These are phyloP conservation scores for Fringilla coelebs DNA, from an alignment of 2,797 vertebrate genomes.

Conservation along the genomic window DNA sequence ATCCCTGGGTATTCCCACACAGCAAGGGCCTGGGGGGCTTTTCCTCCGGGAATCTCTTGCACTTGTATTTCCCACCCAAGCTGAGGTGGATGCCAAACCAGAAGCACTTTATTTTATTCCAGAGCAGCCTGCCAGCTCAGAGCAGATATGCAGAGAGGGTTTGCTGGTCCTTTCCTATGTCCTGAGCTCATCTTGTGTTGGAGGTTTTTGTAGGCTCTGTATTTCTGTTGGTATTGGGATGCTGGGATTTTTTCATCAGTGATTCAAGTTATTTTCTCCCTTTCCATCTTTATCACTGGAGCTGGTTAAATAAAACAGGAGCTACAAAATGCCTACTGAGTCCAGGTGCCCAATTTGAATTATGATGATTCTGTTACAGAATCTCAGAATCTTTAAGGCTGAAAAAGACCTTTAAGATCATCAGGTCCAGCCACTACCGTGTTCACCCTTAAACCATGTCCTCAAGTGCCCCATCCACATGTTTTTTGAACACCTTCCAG, in stretches of 20 bases:
- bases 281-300: not conserved
- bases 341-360: not conserved
- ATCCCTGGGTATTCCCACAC: not conserved
- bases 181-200: not conserved
- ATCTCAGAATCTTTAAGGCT: not conserved
- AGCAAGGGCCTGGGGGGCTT: not conserved
- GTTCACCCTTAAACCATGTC: not conserved
- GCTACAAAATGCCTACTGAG: not conserved
- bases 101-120: not conserved
- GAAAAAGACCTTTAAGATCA: not conserved
- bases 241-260: not conserved
- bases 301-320: not conserved
- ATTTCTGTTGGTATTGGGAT: not conserved
- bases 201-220: not conserved
- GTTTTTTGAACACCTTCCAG: not conserved
- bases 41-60: not conserved
- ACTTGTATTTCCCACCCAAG: not conserved
- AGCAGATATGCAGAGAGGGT: not conserved
- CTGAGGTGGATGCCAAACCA: not conserved
- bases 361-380: not conserved
- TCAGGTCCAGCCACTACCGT: rapidly evolving
- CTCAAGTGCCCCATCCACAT: not conserved
- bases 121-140: not conserved
- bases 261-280: not conserved
- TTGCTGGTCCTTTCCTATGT: not conserved